Evolutionary conservation across 2,888 invertebrate genomes (phyloP).

Genomic region (Lamellibrachia satsuma): DNA sequence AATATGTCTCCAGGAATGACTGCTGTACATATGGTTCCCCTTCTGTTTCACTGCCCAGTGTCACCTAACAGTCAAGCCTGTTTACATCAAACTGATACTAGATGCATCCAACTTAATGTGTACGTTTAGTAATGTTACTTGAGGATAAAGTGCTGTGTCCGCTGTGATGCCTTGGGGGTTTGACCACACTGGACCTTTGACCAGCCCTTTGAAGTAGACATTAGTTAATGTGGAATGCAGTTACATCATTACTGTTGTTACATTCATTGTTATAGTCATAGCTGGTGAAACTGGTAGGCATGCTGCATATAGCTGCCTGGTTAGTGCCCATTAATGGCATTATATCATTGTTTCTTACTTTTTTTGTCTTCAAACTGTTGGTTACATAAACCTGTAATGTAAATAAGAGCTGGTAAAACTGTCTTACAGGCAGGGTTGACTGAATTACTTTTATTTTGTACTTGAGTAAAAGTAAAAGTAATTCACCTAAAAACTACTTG

Average conservation of each 20-base stretch:
- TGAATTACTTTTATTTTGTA: no score
- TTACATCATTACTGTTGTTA: background rate
- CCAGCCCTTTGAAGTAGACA: constrained; percentile 10
- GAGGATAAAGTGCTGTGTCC: background rate
- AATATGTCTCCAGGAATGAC: background rate
- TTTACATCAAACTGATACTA: background rate
- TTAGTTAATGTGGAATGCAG: constrained; percentile 9
- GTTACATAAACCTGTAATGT: background rate
- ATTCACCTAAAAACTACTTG: no score
- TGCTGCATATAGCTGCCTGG: background rate
- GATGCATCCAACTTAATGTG: background rate
- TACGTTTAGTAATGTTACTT: background rate
- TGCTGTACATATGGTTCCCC: background rate
- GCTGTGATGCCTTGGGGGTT: background rate
- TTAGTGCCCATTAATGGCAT: background rate
- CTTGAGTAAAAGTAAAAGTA: no score
- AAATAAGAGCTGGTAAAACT: background rate
- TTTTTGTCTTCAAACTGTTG: background rate
- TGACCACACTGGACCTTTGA: constrained; percentile 9
- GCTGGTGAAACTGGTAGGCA: background rate
- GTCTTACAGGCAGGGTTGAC: no score
- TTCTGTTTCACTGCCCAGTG: background rate
- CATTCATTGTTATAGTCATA: background rate
- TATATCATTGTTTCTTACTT: background rate
- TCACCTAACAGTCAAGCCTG: background rate